These are phyloP conservation scores for Ondatra zibethicus DNA, from an alignment of 2,113 vertebrate species.

Conservation along the genomic window DNA sequence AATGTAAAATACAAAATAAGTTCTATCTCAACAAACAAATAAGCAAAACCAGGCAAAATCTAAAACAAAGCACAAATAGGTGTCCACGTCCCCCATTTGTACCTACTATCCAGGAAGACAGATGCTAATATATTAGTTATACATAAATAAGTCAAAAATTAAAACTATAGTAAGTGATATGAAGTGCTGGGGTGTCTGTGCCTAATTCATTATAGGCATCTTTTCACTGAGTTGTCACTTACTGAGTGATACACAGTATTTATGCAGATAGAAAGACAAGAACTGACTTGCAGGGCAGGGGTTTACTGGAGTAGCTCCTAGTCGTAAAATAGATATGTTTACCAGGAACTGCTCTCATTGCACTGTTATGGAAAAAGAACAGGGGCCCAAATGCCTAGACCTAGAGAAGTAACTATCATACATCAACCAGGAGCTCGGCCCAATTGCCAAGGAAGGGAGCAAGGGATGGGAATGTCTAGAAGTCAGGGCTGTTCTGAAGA, in stretches of 20 bases:
- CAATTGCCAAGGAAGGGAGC: background rate
- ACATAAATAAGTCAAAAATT: background rate
- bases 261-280: background rate
- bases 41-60: background rate
- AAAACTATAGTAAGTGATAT: background rate
- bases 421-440: background rate
- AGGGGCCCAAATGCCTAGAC: background rate
- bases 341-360: rapidly evolving
- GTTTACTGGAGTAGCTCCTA: background rate
- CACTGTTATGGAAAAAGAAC: background rate
- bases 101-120: background rate
- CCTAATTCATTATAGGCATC: background rate
- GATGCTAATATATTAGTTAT: background rate
- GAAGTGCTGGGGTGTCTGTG: background rate
- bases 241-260: background rate
- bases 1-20: background rate
- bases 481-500: background rate
- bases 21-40: background rate
- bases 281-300: background rate
- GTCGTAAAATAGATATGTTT: background rate
- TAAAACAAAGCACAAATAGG: background rate
- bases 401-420: background rate
- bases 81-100: rapidly evolving
- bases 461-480: background rate
- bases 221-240: background rate